Evolutionary conservation across 1,140 invertebrate species (phyloP), one percentile per base, ranked within the genome.

Genomic region (Drosophila chauvacae): DNA sequence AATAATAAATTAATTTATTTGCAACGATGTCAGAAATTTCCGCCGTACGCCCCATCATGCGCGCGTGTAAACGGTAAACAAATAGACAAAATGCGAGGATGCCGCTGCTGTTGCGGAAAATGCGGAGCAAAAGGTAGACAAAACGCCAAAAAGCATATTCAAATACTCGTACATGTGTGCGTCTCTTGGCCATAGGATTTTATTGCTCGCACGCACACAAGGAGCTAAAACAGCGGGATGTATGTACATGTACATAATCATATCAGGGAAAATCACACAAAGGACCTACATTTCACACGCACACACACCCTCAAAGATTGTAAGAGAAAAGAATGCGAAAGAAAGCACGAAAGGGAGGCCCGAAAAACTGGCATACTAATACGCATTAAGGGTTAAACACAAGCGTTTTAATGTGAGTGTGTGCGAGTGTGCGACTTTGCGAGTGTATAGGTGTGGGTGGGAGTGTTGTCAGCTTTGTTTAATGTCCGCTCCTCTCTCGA

Each of bases 1-100:
- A 84, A 88, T 87, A 80, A 87, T 87, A 84, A 87, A 87, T 87
- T 87, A 87, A 87, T 87, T 87, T 87, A 88, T 87, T 87, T 88
- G 84, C 84, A 83, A 76, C 77, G 48, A 80, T 80, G 60, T 77
- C 62, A 77, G 71, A 83, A 76, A 74, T 81, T 87, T 80, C 75
- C 70, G 66, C 61, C 73, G 61, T 60, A 33, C 62, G 63, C 55
- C 41, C 55, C 41, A 18, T 47, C 37, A 18, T 39, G 75, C 53
- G 62, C 74, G 62, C 74, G 75, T 63, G 56, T 61, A 78, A 85
- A 63, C 76, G 58, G 68, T 42, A 55, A 68, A 60, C 56, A 66
- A 79, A 73, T 57, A 59, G 51, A 55, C 50, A 37, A 37, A 23
- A 37, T 23, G 33, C 33, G 13, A 55, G 51, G 33, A 35, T 16